A percentile compares a stretch with the other conserved stretches of the same genome.
phyloP scores from a whole-genome alignment of 2,888 invertebrate genomes.

The Lepidocyrtinus sp. region DNA sequence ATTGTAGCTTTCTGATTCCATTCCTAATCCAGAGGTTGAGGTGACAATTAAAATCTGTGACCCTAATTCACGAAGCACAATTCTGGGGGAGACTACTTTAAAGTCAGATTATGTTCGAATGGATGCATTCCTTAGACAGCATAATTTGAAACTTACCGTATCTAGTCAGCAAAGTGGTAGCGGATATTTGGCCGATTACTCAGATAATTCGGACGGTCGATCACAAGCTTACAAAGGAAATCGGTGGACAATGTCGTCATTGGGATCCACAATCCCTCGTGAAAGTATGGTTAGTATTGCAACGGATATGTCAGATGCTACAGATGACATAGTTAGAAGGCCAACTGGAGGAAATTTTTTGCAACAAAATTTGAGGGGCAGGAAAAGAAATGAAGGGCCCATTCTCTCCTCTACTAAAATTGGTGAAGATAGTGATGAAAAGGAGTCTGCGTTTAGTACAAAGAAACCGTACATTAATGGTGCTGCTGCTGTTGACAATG shows the following conservation, averaged over 20 bases:
- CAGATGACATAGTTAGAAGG: slow-evolving; percentile 32
- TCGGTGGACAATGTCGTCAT: slow-evolving; percentile 52
- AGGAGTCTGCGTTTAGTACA: no score
- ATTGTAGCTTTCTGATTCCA: no score
- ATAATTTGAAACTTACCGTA: slow-evolving; percentile 31
- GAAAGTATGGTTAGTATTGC: slow-evolving; percentile 55
- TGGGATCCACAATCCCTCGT: slow-evolving; percentile 62
- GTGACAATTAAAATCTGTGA: slow-evolving; percentile 39
- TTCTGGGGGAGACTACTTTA: slow-evolving; percentile 37
- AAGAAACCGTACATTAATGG: no score
- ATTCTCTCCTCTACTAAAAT: slow-evolving; percentile 58
- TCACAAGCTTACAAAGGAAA: slow-evolving; percentile 16
- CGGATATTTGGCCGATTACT: slow-evolving; percentile 64
- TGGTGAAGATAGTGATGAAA: slow-evolving; percentile 26
- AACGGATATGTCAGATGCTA: slow-evolving; percentile 32
- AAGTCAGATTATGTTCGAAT: slow-evolving; percentile 27
- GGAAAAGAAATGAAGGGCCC: slow-evolving; percentile 50
- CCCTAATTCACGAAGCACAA: slow-evolving; percentile 24
- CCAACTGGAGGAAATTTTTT: neutral
- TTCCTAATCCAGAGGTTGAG: slow-evolving; percentile 18
- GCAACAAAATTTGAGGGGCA: slow-evolving; percentile 19
- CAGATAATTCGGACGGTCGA: slow-evolving; percentile 26
- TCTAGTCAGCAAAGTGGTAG: slow-evolving; percentile 50
- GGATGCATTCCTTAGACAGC: slow-evolving; percentile 49
- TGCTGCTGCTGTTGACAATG: neutral